A percentile compares a stretch with the other conserved stretches of the same genome.
These are phyloP conservation scores for Peromyscus leucopus DNA, from an alignment of 2,113 vertebrate species.

Conservation along the genomic window DNA sequence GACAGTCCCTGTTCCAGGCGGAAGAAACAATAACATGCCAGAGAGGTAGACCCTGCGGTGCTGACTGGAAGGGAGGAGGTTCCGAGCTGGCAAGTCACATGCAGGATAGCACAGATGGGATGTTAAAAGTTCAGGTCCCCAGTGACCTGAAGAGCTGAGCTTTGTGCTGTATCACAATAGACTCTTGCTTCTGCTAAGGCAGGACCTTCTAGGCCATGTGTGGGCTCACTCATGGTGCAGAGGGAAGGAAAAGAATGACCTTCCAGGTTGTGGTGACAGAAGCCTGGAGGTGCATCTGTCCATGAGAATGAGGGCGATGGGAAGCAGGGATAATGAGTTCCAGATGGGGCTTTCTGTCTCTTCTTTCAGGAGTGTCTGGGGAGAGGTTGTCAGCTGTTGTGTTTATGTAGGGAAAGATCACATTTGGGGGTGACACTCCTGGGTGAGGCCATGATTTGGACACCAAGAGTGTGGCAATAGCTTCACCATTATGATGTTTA, in stretches of 20 bases:
- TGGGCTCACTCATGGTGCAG: background rate
- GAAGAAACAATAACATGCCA: background rate
- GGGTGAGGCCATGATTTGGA: background rate
- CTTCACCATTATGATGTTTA: background rate
- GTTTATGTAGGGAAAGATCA: background rate
- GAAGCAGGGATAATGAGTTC: background rate
- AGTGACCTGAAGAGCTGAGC: background rate
- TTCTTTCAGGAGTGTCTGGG: background rate
- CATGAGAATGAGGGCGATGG: background rate
- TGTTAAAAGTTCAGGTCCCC: rapidly evolving
- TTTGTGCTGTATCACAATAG: rapidly evolving
- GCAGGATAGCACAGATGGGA: background rate
- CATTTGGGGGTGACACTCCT: background rate
- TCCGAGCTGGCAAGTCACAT: background rate
- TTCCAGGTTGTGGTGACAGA: background rate
- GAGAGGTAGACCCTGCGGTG: background rate
- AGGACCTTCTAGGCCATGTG: rapidly evolving
- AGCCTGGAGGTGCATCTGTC: background rate
- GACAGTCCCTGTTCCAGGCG: background rate
- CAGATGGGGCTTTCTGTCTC: rapidly evolving
- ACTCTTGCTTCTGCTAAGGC: no score
- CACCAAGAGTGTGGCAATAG: background rate
- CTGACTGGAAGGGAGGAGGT: background rate
- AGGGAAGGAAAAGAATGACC: no score
- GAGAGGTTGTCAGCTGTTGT: background rate